Evolutionary conservation across 1,140 invertebrate species (phyloP), one percentile per base, ranked within the genome.

Genomic region (Neomicropteryx cornuta): DNA sequence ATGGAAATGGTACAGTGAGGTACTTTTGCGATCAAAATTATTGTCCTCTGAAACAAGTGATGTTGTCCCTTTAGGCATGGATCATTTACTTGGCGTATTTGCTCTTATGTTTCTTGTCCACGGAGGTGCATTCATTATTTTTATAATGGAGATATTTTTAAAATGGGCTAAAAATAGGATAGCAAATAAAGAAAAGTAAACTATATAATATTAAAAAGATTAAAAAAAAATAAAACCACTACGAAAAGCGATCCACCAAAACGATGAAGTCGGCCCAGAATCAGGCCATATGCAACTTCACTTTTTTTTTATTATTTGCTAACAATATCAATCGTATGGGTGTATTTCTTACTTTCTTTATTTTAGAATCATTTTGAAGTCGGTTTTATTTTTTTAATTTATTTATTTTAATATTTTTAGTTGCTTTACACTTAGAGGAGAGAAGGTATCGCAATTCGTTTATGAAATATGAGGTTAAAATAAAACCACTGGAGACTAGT

Each of bases 1-100:
- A 45, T 55, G 59, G 45, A 67, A 68, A 48, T 68, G 66, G 66
- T 66, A 59, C 41, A 50, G 57, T 23, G 66, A 68, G 44, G 42
- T 67, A 39, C 58, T 66, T 43, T 55, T 56, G 34, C 58, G 59
- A 18, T 51, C 40, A 8, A 46, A 30, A 6, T 27, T 8, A 1
- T 46, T 45, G 11, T 28, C 21, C 21, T 55, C 56, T 43, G 53
- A 52, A 14, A 42, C 51, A 8, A 56, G 45, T 36, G 48, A 51
- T 28, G 59, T 65, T 42, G 49, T 58, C 23, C 56, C 62, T 6
- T 47, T 68, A 19, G 51, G 57, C 24, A 55, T 60, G 28, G 53
- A 57, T 32, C 63, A 68, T 49, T 56, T 68, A 39, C 41, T 65
- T 1, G 66, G 66, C 2, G 66, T 64, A 42, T 67, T 67, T 42